Evolutionary conservation across 1,140 invertebrate genomes (phyloP).

Genomic region (Belonocnema kinseyi): DNA sequence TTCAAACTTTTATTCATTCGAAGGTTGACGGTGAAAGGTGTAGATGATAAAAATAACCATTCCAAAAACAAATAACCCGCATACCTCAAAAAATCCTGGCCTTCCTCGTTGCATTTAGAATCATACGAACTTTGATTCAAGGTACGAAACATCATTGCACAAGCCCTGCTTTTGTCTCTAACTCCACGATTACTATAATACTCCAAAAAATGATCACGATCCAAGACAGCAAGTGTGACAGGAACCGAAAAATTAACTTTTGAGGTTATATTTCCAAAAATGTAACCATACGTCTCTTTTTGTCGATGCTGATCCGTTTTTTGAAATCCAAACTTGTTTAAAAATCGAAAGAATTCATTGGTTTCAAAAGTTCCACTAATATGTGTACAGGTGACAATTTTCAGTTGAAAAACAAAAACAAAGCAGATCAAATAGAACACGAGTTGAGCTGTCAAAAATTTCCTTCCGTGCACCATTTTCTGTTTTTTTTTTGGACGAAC

Average conservation of each 20-base stretch:
- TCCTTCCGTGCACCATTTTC: conserved; percentile 1
- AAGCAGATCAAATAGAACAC: conserved; percentile 41
- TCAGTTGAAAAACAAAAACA: conserved; percentile 34
- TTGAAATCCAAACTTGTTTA: conserved; percentile 97
- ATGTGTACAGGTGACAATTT: conserved; percentile 71
- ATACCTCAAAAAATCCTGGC: conserved; percentile 87
- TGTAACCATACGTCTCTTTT: conserved; percentile 92
- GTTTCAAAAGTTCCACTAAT: conserved; percentile 81
- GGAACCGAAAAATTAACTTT: conserved; percentile 79
- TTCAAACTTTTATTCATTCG: neutral
- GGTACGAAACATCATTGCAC: conserved; percentile 89
- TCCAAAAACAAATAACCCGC: neutral
- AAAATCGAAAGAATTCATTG: conserved; percentile 90
- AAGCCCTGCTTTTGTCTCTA: conserved; percentile 81
- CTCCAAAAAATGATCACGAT: conserved; percentile 90
- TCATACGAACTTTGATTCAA: conserved; percentile 90
- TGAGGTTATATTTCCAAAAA: conserved; percentile 95
- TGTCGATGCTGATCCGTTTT: conserved; percentile 91
- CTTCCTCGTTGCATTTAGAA: conserved; percentile 86
- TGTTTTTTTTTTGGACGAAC: conserved; percentile 21
- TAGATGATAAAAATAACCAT: conserved; percentile 9
- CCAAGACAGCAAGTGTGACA: conserved; percentile 91
- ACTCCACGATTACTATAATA: conserved; percentile 88
- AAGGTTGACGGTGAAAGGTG: too few relatives aligned
- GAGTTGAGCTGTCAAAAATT: conserved; percentile 9